Conservation (phyloP, 2,888 invertebrate genomes). For the Amphiduros pacificus region DNA sequence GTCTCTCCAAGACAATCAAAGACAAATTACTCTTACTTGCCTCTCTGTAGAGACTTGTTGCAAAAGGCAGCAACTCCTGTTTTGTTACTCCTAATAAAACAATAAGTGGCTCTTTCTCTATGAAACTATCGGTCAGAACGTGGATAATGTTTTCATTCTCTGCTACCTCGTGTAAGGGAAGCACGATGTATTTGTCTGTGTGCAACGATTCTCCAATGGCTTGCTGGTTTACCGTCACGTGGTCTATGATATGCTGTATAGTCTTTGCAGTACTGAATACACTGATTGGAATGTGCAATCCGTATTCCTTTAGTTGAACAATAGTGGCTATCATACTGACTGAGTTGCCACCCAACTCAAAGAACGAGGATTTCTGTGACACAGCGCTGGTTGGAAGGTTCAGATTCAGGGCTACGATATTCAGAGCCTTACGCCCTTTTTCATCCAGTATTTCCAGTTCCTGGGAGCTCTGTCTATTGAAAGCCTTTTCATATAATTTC, state of each 20-base stretch:
- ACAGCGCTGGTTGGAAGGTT: conserved; percentile 20
- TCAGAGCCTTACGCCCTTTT: conserved; percentile 21
- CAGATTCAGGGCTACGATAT: conserved; percentile 24
- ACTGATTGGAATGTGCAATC: conserved; percentile 19
- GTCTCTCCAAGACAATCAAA: conserved; percentile 18
- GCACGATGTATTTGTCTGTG: conserved; percentile 18
- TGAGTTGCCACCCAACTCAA: conserved; percentile 44
- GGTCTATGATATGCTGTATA: conserved; percentile 23
- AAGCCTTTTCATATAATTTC: conserved; percentile 19
- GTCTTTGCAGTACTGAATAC: conserved; percentile 22
- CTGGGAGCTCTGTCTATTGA: conserved; percentile 21
- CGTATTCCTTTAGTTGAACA: conserved; percentile 20
- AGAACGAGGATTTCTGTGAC: conserved; percentile 35
- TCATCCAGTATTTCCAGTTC: conserved; percentile 22
- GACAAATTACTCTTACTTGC: conserved; percentile 16
- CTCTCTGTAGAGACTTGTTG: conserved; percentile 16
- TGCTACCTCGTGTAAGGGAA: conserved; percentile 4
- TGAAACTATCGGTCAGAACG: conserved; percentile 21
- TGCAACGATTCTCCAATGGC: conserved; percentile 2
- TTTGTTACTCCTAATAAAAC: conserved; percentile 21
- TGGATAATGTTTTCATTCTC: conserved; percentile 9
- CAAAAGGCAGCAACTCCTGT: conserved; percentile 19
- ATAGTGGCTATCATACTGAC: conserved; percentile 22
- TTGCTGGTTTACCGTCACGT: conserved; percentile 1
- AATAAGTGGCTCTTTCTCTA: conserved; percentile 24